Evolutionary conservation across 2,888 invertebrate species (phyloP).

Genomic region (Harmothoe impar): DNA sequence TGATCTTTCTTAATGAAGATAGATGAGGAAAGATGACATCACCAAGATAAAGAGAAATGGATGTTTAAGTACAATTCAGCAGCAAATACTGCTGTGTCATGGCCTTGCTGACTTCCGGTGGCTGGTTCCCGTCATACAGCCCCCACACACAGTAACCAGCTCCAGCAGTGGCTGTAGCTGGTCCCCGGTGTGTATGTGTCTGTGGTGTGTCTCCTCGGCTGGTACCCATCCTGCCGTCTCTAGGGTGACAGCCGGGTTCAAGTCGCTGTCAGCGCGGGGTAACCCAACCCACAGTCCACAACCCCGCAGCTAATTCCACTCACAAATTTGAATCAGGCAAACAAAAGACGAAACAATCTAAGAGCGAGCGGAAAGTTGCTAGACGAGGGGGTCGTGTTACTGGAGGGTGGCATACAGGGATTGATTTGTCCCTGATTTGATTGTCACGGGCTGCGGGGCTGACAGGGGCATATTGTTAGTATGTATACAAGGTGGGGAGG

Average conservation of each 20-base stretch:
- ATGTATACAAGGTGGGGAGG: neutral
- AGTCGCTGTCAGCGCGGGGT: neutral
- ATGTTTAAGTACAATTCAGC: too few relatives aligned
- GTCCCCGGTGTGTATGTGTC: neutral
- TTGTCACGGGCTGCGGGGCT: neutral
- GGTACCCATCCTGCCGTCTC: neutral
- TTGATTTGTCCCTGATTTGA: slow-evolving; percentile 25
- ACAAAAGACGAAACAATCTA: slow-evolving; percentile 49
- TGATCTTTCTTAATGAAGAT: too few relatives aligned
- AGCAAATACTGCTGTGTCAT: too few relatives aligned
- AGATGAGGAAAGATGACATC: too few relatives aligned
- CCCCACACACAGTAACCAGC: neutral
- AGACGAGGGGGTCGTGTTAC: neutral
- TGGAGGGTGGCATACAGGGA: neutral
- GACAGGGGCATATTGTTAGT: slow-evolving; percentile 24
- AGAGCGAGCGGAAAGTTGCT: neutral
- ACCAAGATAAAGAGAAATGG: too few relatives aligned
- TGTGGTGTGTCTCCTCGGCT: neutral
- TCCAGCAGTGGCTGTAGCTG: neutral
- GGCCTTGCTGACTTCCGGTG: neutral
- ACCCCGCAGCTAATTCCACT: slow-evolving; percentile 44
- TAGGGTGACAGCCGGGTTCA: neutral
- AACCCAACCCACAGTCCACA: slow-evolving; percentile 33
- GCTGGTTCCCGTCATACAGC: neutral
- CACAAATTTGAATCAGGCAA: slow-evolving; percentile 54